Conservation (phyloP, 2,113 vertebrate genomes). For the Pelodiscus sinensis region DNA sequence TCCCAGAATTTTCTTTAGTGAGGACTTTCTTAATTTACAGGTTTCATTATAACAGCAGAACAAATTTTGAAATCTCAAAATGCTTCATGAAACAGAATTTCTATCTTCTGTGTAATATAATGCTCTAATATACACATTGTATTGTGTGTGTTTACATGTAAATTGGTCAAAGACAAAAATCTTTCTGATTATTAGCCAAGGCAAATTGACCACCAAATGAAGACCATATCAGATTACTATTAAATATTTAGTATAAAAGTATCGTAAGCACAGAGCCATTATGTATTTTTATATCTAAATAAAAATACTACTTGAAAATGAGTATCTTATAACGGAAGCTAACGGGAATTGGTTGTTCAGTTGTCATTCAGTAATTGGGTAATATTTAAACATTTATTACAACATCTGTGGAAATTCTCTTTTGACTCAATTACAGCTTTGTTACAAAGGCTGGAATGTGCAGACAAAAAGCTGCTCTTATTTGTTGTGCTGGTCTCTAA, state of each 20-base stretch:
- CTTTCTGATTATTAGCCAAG: background rate
- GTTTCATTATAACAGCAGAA: background rate
- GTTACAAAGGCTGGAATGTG: background rate
- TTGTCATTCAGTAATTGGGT: background rate
- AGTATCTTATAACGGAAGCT: background rate
- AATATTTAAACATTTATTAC: background rate
- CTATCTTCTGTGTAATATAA: background rate
- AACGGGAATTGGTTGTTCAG: background rate
- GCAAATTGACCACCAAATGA: background rate
- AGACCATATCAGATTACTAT: accelerated
- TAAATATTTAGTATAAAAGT: background rate
- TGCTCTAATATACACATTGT: background rate
- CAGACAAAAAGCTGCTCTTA: background rate
- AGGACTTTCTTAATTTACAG: background rate
- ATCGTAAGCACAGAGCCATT: background rate
- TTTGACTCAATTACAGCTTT: background rate
- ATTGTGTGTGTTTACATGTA: background rate
- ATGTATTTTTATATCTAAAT: background rate
- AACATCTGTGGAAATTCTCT: background rate
- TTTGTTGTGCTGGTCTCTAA: background rate
- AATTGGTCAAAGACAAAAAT: background rate
- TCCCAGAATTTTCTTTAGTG: background rate
- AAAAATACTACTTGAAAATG: accelerated
- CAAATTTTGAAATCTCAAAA: background rate
- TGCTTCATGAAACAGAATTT: background rate